Evolutionary conservation across 1,140 invertebrate genomes (phyloP).

Genomic region (Contarinia nasturtii): DNA sequence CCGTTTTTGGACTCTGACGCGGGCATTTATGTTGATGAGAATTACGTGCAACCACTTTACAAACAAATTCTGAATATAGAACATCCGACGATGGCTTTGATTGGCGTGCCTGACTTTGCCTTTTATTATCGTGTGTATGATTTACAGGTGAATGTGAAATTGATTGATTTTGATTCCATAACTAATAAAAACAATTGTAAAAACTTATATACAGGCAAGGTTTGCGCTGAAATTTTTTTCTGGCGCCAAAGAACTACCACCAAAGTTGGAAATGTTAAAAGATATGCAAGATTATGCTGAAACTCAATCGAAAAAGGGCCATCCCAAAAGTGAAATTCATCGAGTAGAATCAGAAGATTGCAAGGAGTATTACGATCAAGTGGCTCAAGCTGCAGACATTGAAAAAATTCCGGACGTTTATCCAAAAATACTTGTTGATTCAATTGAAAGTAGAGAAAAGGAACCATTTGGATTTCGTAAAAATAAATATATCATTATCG

Average conservation of each 20-base stretch:
- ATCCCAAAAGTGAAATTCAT: too few relatives aligned
- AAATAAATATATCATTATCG: too few relatives aligned
- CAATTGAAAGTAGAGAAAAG: too few relatives aligned
- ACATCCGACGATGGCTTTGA: slow-evolving; percentile 50
- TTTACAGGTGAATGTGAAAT: slow-evolving; percentile 12
- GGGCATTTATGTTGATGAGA: slow-evolving; percentile 34
- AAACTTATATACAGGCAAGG: neutral
- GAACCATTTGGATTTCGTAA: too few relatives aligned
- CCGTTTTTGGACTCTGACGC: slow-evolving; percentile 40
- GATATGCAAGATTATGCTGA: too few relatives aligned
- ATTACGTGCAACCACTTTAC: slow-evolving; percentile 48
- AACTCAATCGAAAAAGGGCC: too few relatives aligned
- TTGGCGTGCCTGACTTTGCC: slow-evolving; percentile 42
- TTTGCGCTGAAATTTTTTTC: neutral
- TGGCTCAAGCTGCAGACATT: too few relatives aligned
- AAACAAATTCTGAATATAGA: slow-evolving; percentile 53
- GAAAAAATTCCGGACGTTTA: too few relatives aligned
- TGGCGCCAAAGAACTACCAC: neutral
- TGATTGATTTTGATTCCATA: neutral
- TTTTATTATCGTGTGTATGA: neutral
- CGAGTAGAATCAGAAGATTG: too few relatives aligned
- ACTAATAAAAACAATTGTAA: neutral
- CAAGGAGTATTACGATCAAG: too few relatives aligned
- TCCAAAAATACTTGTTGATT: too few relatives aligned
- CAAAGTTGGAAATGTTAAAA: neutral